A percentile compares a stretch with the other conserved stretches of the same genome.
phyloP scores from a whole-genome alignment of 2,113 vertebrate species.

The Shinisaurus crocodilurus region DNA sequence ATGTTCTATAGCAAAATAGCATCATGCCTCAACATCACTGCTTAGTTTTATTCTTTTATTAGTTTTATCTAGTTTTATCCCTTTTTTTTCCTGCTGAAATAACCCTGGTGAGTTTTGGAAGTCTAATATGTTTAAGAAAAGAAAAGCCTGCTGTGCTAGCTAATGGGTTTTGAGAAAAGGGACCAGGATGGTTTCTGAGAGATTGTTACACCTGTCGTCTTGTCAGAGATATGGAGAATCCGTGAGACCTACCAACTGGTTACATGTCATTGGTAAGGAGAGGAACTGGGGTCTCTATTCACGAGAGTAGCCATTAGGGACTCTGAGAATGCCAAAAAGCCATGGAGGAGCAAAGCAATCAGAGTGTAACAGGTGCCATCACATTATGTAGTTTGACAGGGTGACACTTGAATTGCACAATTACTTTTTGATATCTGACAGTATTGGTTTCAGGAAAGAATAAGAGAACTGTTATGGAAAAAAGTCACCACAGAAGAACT shows the following conservation, averaged over 20 bases:
- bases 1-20: neutral
- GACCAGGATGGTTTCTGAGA: constrained; percentile 3
- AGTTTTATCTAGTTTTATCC: neutral
- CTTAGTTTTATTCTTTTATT: neutral
- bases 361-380: constrained; percentile 20
- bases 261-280: constrained; percentile 15
- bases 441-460: constrained; percentile 22
- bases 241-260: neutral
- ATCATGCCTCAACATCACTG: neutral
- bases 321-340: constrained; percentile 38
- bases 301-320: neutral
- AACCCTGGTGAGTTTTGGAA: neutral
- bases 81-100: neutral
- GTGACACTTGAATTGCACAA: constrained; percentile 46
- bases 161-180: constrained; percentile 23
- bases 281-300: constrained; percentile 9
- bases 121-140: constrained; percentile 23
- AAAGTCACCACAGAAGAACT: constrained; percentile 15
- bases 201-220: neutral
- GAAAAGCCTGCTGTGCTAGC: neutral
- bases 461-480: constrained; percentile 2
- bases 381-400: constrained; percentile 45
- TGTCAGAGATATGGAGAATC: constrained; percentile 32
- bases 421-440: constrained; percentile 40
- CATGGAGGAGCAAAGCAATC: constrained; percentile 17